Conservation (phyloP, 2,888 invertebrate genomes). For the Pristionchus japonicus region DNA sequence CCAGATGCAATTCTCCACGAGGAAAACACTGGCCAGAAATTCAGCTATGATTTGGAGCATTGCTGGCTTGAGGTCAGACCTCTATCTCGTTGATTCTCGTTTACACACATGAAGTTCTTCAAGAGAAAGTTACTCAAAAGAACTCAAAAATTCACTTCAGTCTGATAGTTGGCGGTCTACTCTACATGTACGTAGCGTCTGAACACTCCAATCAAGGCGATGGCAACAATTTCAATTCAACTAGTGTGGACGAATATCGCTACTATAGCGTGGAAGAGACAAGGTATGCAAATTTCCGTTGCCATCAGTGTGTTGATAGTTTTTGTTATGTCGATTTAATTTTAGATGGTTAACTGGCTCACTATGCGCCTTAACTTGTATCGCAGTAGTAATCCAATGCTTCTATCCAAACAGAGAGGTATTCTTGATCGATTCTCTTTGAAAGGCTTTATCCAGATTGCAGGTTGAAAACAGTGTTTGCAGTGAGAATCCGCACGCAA, state of each 20-base stretch:
- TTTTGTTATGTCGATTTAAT: neutral
- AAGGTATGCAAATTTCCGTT: neutral
- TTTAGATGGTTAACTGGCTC: neutral
- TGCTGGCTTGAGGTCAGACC: neutral
- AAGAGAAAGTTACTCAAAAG: no score
- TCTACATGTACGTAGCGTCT: neutral
- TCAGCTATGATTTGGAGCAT: neutral
- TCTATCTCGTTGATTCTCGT: neutral
- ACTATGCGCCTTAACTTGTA: neutral
- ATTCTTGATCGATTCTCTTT: no score
- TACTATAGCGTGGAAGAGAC: neutral
- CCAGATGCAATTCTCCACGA: neutral
- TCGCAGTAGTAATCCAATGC: neutral
- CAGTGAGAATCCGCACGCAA: neutral
- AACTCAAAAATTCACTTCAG: no score
- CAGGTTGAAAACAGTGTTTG: neutral
- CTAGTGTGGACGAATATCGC: neutral
- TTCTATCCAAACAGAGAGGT: neutral
- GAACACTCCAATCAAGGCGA: neutral
- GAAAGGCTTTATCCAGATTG: neutral
- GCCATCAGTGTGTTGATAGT: no score
- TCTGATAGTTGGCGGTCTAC: neutral
- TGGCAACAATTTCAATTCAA: neutral
- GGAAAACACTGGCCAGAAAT: neutral
- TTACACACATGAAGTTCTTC: no score